phyloP scores from a whole-genome alignment of 92 coral and sea anemone genomes.

The Bergia sp. region DNA sequence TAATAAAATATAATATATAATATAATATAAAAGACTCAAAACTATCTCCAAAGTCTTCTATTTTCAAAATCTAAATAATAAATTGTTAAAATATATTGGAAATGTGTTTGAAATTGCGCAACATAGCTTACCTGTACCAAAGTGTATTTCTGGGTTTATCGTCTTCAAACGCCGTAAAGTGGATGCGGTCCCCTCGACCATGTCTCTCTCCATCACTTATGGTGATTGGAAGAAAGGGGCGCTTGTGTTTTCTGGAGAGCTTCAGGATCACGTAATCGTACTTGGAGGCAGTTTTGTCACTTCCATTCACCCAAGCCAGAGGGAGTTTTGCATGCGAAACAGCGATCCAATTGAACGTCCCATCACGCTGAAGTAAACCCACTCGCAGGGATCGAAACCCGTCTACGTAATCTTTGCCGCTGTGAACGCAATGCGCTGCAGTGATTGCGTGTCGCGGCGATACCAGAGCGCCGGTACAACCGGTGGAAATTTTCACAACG shows the following conservation, averaged over 20 bases:
- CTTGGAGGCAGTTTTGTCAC: constrained; percentile 76
- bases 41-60: neutral
- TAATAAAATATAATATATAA: too few species aligned
- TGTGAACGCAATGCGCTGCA: constrained; percentile 94
- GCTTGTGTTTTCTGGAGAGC: constrained; percentile 69
- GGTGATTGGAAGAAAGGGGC: constrained; percentile 71
- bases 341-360: constrained; percentile 65
- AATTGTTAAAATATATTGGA: neutral
- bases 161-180: constrained; percentile 96
- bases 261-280: constrained; percentile 87
- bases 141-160: constrained; percentile 82
- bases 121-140: constrained; percentile 78
- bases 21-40: neutral
- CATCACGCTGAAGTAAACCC: constrained; percentile 70
- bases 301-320: constrained; percentile 81
- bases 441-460: constrained; percentile 91
- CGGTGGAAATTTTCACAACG: constrained; percentile 84
- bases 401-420: constrained; percentile 78
- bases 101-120: neutral
- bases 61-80: neutral
- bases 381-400: constrained; percentile 73
- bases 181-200: constrained; percentile 68
- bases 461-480: constrained; percentile 88
- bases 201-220: constrained; percentile 71
- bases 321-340: constrained; percentile 71